A percentile compares a stretch with the other conserved stretches of the same genome.
phyloP scores from a whole-genome alignment of 2,113 vertebrate genomes.

The Boleophthalmus pectinirostris region DNA sequence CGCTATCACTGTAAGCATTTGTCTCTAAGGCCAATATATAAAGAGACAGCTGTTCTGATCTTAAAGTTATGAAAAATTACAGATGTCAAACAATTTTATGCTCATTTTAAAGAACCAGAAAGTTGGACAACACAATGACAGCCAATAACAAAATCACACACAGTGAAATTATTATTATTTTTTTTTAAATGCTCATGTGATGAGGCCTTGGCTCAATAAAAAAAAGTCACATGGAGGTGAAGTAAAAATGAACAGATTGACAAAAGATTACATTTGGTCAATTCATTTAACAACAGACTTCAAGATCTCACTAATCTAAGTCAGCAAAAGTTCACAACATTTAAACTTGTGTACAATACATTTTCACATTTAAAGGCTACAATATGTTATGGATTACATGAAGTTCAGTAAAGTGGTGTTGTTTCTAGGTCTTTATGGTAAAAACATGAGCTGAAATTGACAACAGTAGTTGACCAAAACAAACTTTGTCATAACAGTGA shows the following conservation, averaged over 20 bases:
- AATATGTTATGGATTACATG: neutral
- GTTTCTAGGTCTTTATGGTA: neutral
- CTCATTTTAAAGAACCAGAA: neutral
- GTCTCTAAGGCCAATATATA: slow-evolving; percentile 24
- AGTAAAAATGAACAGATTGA: slow-evolving; percentile 12
- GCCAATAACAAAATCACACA: neutral
- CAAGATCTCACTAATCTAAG: neutral
- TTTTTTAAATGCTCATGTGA: slow-evolving; percentile 62
- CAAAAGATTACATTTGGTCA: neutral
- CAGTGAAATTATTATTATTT: too few species aligned
- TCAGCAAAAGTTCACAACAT: neutral
- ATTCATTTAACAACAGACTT: neutral
- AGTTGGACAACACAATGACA: neutral
- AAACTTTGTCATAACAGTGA: slow-evolving; percentile 29
- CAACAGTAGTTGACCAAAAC: neutral
- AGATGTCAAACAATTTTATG: neutral
- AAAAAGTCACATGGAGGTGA: slow-evolving; percentile 48
- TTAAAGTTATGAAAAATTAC: neutral
- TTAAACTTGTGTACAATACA: neutral
- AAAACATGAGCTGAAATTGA: neutral
- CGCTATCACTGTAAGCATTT: slow-evolving; percentile 3
- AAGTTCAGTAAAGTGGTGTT: neutral
- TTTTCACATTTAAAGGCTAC: neutral
- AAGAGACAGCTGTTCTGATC: neutral
- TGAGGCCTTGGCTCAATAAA: slow-evolving; percentile 26